Evolutionary conservation across 2,113 vertebrate species (phyloP).

Genomic region (Chaetops frenatus): DNA sequence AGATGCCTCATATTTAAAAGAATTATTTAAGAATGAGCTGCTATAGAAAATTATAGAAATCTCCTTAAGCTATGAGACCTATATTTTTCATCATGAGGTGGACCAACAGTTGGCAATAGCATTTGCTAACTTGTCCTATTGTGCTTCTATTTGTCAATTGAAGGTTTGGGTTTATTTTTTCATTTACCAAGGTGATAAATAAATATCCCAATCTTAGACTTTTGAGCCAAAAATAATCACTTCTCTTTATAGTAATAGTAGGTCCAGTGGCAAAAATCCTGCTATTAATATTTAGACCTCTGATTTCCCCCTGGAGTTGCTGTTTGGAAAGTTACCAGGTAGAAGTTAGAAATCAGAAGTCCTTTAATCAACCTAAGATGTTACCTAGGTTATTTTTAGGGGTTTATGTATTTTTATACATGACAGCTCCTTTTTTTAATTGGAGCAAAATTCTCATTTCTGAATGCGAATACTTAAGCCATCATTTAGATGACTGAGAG

Average conservation of each 20-base stretch:
- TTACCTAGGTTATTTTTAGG: not conserved
- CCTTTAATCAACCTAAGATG: not conserved
- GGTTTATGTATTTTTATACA: not conserved
- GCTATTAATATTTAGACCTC: not conserved
- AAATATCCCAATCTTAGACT: not conserved
- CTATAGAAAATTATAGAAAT: not conserved
- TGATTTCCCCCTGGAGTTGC: not conserved
- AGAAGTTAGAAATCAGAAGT: not conserved
- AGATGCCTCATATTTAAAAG: not conserved
- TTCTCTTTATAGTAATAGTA: not conserved
- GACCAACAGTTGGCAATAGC: not conserved
- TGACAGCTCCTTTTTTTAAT: not conserved
- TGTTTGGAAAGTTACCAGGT: not conserved
- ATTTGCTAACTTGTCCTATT: not conserved
- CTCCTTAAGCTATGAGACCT: fast-evolving
- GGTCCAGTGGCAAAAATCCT: not conserved
- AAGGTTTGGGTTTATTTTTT: not conserved
- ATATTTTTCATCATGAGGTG: not conserved
- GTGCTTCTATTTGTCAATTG: not conserved
- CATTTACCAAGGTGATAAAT: not conserved
- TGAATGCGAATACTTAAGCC: not conserved
- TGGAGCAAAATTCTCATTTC: not conserved
- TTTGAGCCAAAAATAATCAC: not conserved
- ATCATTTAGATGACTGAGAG: not conserved
- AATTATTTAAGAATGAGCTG: not conserved